Percentiles rank a stretch among this genome's conserved stretches.
These are phyloP conservation scores for Coregonus sp. DNA, from an alignment of 2,797 vertebrate genomes.

Conservation along the genomic window DNA sequence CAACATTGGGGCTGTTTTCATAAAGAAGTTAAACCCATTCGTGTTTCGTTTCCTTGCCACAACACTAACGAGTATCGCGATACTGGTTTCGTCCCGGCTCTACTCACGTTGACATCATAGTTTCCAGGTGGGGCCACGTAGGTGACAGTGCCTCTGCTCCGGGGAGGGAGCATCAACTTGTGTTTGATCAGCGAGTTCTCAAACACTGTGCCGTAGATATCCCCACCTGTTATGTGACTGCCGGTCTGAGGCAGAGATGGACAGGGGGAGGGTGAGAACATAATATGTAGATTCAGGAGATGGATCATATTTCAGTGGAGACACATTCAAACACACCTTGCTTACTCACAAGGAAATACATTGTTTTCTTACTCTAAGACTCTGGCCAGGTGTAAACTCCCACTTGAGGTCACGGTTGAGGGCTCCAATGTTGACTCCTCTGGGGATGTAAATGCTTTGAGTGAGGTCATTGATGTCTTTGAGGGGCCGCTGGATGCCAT, in stretches of 20 bases:
- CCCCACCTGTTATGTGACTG: slow-evolving; percentile 91
- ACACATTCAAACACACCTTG: not conserved
- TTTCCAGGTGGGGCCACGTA: slow-evolving; percentile 92
- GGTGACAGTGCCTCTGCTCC: slow-evolving; percentile 91
- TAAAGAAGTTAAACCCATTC: no score
- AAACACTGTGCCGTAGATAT: slow-evolving; percentile 70
- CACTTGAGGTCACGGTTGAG: slow-evolving; percentile 92
- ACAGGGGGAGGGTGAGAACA: not conserved
- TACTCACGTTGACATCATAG: slow-evolving; percentile 92
- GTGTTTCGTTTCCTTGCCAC: no score
- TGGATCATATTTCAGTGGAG: not conserved
- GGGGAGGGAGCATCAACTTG: slow-evolving; percentile 94
- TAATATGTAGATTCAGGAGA: not conserved
- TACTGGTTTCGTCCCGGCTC: not conserved
- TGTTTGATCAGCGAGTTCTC: slow-evolving; percentile 97
- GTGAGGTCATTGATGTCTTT: slow-evolving; percentile 92
- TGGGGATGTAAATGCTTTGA: slow-evolving; percentile 96
- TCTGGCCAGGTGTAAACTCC: slow-evolving; percentile 91
- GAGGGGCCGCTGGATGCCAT: slow-evolving; percentile 96
- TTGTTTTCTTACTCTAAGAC: slow-evolving; percentile 79
- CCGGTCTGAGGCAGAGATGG: slow-evolving; percentile 68
- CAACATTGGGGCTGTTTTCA: no score
- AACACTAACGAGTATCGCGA: no score
- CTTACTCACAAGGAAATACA: not conserved
- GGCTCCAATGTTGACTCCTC: slow-evolving; percentile 94